These are phyloP conservation scores for Lagocephalus sceleratus DNA, from an alignment of 2,797 vertebrate genomes.

Conservation along the genomic window DNA sequence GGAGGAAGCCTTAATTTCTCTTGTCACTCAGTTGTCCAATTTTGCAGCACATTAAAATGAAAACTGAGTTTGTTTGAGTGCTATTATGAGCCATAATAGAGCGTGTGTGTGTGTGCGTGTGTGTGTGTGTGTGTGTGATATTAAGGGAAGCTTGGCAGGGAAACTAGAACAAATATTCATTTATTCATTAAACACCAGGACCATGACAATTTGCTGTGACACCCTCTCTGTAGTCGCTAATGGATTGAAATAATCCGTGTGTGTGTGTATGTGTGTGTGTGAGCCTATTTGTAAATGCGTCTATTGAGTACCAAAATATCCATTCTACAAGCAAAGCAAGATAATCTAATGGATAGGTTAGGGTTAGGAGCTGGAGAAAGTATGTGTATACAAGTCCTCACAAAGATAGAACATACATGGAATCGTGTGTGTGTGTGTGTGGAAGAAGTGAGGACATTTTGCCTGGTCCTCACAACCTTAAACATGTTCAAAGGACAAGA, in stretches of 20 bases:
- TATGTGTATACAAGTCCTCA: too few species aligned
- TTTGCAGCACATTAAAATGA: constrained; percentile 65
- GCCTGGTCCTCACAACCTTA: too few species aligned
- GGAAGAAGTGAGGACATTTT: too few species aligned
- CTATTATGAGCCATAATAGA: constrained; percentile 57
- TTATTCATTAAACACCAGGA: constrained; percentile 80
- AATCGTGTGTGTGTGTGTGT: constrained; percentile 1
- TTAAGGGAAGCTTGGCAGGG: constrained; percentile 36
- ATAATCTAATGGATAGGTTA: too few species aligned
- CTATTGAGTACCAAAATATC: too few species aligned
- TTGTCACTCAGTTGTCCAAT: constrained; percentile 66
- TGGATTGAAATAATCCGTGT: constrained; percentile 73
- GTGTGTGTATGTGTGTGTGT: constrained; percentile 5
- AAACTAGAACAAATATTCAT: constrained; percentile 79
- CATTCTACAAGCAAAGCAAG: too few species aligned
- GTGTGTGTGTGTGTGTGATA: constrained; percentile 16
- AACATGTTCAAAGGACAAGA: too few species aligned
- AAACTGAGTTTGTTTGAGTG: constrained; percentile 60
- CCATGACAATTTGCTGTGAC: constrained; percentile 71
- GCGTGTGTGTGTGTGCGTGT: constrained; percentile 18
- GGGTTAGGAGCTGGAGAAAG: too few species aligned
- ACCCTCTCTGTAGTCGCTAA: constrained; percentile 70
- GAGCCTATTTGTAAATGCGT: background rate
- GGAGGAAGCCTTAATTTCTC: constrained; percentile 58
- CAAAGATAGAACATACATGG: too few species aligned